A percentile compares a stretch with the other conserved stretches of the same genome.
Evolutionary conservation across 1,140 invertebrate species (phyloP).

Genomic region (Megathymus violae): DNA sequence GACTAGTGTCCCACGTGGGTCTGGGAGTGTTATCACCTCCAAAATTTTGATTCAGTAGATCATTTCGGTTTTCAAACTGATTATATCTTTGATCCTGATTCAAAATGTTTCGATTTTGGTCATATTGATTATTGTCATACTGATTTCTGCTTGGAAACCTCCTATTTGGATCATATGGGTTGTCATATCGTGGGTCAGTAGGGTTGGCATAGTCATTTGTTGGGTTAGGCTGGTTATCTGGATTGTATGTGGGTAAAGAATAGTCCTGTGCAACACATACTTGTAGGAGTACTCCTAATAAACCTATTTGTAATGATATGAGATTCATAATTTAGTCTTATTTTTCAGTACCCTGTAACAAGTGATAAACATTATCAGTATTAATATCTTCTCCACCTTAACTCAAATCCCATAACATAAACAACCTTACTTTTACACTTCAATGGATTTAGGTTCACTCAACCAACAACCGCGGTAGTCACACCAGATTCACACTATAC

Average conservation of each 20-base stretch:
- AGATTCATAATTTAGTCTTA: constrained; percentile 61
- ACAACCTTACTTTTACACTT: constrained; percentile 15
- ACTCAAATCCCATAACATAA: constrained; percentile 28
- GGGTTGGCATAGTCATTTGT: constrained; percentile 67
- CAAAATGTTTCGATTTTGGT: constrained; percentile 55
- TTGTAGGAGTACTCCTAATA: constrained; percentile 38
- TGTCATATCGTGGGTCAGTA: constrained; percentile 64
- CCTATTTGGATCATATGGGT: constrained; percentile 65
- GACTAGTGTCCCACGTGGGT: constrained; percentile 61
- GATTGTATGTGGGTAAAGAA: constrained; percentile 61
- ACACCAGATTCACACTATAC: constrained; percentile 20
- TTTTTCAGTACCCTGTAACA: not conserved
- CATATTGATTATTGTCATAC: constrained; percentile 49
- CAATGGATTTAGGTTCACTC: constrained; percentile 23
- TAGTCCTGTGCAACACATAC: constrained; percentile 65
- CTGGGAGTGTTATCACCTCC: constrained; percentile 58
- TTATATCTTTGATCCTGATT: constrained; percentile 60
- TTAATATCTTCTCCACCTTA: too few relatives aligned
- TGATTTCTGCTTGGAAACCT: constrained; percentile 57
- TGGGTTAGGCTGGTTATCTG: constrained; percentile 55
- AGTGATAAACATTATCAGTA: not conserved
- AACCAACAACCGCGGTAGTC: constrained; percentile 10
- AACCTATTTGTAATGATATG: constrained; percentile 47
- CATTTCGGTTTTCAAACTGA: constrained; percentile 63
- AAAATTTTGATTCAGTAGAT: constrained; percentile 59